phyloP scores from a whole-genome alignment of 2,797 vertebrate genomes.

The Capromys pilorides region DNA sequence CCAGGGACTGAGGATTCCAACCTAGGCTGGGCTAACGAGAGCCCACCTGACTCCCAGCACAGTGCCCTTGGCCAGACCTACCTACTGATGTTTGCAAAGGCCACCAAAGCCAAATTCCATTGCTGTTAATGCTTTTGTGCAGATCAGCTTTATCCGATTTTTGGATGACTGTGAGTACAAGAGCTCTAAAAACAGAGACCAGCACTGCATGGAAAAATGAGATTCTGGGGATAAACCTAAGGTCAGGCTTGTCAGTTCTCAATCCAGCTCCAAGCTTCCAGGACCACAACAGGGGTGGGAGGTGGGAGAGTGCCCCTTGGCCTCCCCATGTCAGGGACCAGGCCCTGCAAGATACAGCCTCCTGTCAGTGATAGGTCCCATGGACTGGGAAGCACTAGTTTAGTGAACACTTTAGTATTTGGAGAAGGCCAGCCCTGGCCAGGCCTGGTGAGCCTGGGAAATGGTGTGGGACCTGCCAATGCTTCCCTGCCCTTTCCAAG shows the following conservation, averaged over 20 bases:
- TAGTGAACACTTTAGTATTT: slow-evolving; percentile 77
- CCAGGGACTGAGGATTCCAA: neutral
- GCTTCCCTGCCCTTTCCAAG: slow-evolving; percentile 70
- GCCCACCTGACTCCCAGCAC: neutral
- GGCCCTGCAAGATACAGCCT: neutral
- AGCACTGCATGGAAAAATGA: neutral
- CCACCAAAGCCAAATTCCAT: neutral
- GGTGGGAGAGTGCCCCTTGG: neutral
- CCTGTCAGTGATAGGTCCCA: neutral
- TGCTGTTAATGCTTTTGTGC: neutral
- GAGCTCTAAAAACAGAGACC: neutral
- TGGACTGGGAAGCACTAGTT: neutral
- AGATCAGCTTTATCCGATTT: neutral
- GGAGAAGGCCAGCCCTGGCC: slow-evolving; percentile 55
- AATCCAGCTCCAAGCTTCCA: neutral
- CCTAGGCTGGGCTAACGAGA: neutral
- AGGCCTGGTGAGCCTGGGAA: neutral
- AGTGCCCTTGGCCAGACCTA: neutral
- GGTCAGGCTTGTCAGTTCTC: neutral
- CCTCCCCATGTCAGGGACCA: neutral
- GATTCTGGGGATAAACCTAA: neutral
- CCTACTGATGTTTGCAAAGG: neutral
- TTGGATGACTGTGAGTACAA: neutral
- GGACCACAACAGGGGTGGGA: neutral
- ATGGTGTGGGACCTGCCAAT: neutral